Base-by-base conservation (phyloP, 2,113 vertebrate genomes). In the Onychostoma macrolepis region DNA sequence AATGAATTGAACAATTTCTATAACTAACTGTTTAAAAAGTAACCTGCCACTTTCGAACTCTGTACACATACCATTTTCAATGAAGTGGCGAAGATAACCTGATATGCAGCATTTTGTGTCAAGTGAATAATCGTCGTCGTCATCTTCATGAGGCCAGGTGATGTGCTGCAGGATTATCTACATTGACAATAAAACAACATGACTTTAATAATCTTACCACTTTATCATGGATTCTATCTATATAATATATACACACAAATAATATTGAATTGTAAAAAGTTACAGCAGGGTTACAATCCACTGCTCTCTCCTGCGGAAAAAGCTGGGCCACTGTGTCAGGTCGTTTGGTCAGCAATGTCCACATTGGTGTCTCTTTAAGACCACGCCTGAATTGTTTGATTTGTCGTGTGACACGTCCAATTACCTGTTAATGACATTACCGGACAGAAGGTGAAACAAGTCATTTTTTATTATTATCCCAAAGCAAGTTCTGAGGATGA, bases 311-410 rank as follows among this genome's bases (percentile, higher is more conserved):
- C 65, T 67, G 11, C 30, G 28, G 65, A 67, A 67, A 67, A 67
- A 67, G 65, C 65, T 67, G 65, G 65, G 65, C 10, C 65, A 72
- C 33, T 67, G 63, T 67, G 63, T 67, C 63, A 67, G 63, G 63
- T 67, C 67, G 41, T 80, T 89, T 21, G 56, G 83, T 86, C 65
- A 87, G 6, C 67, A 85, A 2, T 81, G 87, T 81, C 85, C 87
- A 90, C 81, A 79, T 79, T 80, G 56, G 81, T 33, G 85, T 88
- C 67, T 90, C 85, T 86, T 87, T 90, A 61, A 89, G 28, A 17
- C 84, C 80, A 61, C 30, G 30, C 86, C 86, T 80, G 13, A 89
- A 74, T 75, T 89, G 90, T n/a, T 89, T 87, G 4, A 89, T 89
- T 80, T 89, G 88, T 15, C 80, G 74, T 45, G 48, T 84, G 26